Evolutionary conservation across 1,140 invertebrate genomes (phyloP), one percentile per base, ranked within the genome.

Genomic region (Marisa cornuarietis): DNA sequence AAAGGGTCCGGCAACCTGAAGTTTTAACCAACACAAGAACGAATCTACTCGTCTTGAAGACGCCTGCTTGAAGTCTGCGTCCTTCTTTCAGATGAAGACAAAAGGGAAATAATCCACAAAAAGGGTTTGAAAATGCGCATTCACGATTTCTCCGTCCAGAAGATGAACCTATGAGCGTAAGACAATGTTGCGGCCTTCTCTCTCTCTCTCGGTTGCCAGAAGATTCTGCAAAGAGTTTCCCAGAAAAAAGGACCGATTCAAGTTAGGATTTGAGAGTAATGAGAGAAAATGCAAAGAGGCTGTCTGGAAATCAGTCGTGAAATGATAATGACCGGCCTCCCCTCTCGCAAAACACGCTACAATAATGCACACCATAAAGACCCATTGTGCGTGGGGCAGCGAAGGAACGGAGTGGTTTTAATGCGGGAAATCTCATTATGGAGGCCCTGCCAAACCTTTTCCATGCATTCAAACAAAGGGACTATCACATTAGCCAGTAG

Each of bases 401-500:
- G 74, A 14, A 61, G 18, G 74, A n/a, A n/a, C 54, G 68, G 22
- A 14, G 22, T n/a, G 71, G 71, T 79, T 76, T 79, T 81, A 81
- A 81, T 81, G 71, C 76, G 80, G 31, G 80, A 81, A 81, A 81
- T 81, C 80, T 81, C 80, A 78, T 81, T 81, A 81, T 68, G 74
- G 24, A 68, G 65, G 80, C 76, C 76, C 80, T 77, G 76, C 76
- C 76, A 77, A 68, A 66, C 65, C 76, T 65, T 68, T 77, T 81
- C 71, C 72, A 54, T 62, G 72, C 76, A 69, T 74, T 62, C 75
- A 81, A 75, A 81, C 80, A 81, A 81, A 78, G 80, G 72, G 77
- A 79, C 63, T 79, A 81, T 77, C 63, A 66, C 76, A 81, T 81
- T 81, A 81, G 80, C 26, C 76, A 65, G 71, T 71, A 71, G 76